phyloP scores from a whole-genome alignment of 2,113 vertebrate species.

The Hydrolagus affinis region DNA sequence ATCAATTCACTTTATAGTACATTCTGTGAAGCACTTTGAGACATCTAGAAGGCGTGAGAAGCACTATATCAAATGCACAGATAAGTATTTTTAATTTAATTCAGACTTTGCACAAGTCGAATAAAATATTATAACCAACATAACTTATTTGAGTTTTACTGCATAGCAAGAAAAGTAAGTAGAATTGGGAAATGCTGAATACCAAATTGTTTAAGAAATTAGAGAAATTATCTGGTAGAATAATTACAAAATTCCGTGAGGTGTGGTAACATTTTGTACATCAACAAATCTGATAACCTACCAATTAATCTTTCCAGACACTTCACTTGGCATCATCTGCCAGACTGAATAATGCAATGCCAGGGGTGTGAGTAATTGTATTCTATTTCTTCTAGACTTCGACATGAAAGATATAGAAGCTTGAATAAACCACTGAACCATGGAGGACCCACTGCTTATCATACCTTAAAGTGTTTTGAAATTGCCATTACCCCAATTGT shows the following conservation, averaged over 20 bases:
- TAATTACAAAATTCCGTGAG: background rate
- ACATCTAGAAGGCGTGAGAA: no score
- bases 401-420: constrained; percentile 43
- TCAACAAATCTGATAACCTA: background rate
- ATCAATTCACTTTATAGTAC: no score
- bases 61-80: no score
- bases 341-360: background rate
- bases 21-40: no score
- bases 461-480: constrained; percentile 47
- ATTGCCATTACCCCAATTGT: constrained; percentile 38
- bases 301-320: background rate
- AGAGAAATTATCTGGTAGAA: background rate
- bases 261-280: background rate
- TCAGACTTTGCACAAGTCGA: no score
- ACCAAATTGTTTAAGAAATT: background rate
- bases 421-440: constrained; percentile 42
- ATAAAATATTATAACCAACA: background rate
- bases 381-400: constrained; percentile 37
- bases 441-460: constrained; percentile 40
- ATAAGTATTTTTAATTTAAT: no score
- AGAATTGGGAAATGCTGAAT: background rate
- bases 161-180: background rate
- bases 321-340: background rate
- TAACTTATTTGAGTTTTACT: background rate
- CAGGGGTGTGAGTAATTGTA: background rate